These are phyloP conservation scores for Leptopilina myrica DNA, from an alignment of 2,888 invertebrate genomes.

Conservation along the genomic window DNA sequence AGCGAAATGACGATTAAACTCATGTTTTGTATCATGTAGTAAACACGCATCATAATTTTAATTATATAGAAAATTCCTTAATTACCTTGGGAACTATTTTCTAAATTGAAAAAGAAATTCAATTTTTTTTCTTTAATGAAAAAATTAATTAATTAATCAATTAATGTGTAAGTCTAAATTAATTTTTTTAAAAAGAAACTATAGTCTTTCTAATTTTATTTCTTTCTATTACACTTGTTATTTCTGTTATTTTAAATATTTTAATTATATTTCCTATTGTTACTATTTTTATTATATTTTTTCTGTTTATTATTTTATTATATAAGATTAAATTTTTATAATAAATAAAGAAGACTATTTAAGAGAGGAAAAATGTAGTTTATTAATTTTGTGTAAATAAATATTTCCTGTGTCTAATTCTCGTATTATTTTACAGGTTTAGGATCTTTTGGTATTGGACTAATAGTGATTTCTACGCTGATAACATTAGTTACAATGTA, in stretches of 20 bases:
- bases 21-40: background rate
- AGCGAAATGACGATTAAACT: slow-evolving; percentile 4
- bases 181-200: background rate
- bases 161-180: background rate
- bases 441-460: slow-evolving; percentile 65
- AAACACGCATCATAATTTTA: background rate
- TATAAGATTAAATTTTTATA: background rate
- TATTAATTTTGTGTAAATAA: too few relatives aligned
- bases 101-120: background rate
- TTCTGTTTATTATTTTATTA: too few relatives aligned
- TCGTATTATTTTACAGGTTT: slow-evolving; percentile 65
- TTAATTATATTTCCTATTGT: too few relatives aligned
- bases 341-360: too few relatives aligned
- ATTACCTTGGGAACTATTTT: background rate
- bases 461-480: slow-evolving; percentile 66
- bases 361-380: too few relatives aligned
- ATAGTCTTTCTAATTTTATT: background rate
- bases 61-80: background rate
- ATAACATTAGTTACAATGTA: slow-evolving; percentile 67
- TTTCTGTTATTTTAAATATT: too few relatives aligned
- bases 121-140: background rate
- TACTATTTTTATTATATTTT: too few relatives aligned
- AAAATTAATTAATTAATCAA: too few relatives aligned
- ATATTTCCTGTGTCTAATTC: background rate
- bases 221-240: too few relatives aligned